Evolutionary conservation across 2,888 invertebrate species (phyloP).

Genomic region (Protophormia terraenovae): DNA sequence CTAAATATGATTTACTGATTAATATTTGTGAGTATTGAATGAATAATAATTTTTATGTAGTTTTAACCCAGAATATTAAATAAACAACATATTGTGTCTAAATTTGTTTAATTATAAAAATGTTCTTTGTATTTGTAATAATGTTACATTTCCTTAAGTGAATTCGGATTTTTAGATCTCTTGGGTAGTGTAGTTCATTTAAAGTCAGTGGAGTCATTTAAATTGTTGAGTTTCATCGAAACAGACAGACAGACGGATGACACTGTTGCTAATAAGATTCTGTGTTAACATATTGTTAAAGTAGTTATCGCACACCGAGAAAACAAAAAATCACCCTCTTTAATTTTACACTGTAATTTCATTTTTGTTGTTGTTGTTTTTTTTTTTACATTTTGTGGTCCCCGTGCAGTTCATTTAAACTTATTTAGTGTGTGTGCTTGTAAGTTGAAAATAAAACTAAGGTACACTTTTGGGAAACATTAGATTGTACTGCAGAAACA

Average conservation of each 20-base stretch:
- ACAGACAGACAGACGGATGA: background rate
- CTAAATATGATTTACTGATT: no score
- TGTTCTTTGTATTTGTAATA: background rate
- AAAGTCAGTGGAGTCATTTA: slow-evolving; percentile 31
- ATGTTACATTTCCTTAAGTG: slow-evolving; percentile 6
- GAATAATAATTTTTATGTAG: no score
- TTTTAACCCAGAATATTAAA: background rate
- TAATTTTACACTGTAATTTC: slow-evolving; percentile 70
- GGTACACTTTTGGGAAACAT: slow-evolving; percentile 79
- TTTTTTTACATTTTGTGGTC: slow-evolving; percentile 75
- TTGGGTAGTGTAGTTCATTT: slow-evolving; percentile 29
- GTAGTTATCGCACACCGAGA: slow-evolving; percentile 63
- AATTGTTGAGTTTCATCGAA: slow-evolving; percentile 2
- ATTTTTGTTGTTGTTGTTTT: slow-evolving; percentile 74
- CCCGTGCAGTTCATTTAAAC: slow-evolving; percentile 73
- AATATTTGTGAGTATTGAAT: no score
- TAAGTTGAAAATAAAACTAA: slow-evolving; percentile 70
- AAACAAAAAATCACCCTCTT: slow-evolving; percentile 69
- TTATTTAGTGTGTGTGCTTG: slow-evolving; percentile 56
- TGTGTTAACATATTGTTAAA: slow-evolving; percentile 80
- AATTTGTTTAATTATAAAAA: background rate
- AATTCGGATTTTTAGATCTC: background rate
- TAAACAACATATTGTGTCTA: background rate
- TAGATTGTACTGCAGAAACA: slow-evolving; percentile 12
- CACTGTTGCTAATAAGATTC: slow-evolving; percentile 70